Evolutionary conservation across 2,888 invertebrate species (phyloP), one percentile per base, ranked within the genome.

Genomic region (Poecilus cupreus): DNA sequence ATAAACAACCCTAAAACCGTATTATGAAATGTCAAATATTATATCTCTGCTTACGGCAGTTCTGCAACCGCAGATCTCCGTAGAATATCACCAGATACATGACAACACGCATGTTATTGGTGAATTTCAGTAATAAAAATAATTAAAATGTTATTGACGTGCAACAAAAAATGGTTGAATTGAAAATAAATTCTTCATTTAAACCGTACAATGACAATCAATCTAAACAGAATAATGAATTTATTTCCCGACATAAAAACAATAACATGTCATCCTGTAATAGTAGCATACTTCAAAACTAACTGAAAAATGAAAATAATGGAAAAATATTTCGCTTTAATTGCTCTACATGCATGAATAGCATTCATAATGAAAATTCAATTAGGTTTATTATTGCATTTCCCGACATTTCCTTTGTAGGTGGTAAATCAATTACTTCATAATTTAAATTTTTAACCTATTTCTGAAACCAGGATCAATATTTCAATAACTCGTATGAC

Each of bases 341-440:
- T 16, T 51, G 51, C 20, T 13, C 60, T 3, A 32, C 13, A 24
- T 24, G 60, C 54, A 54, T 54, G 60, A 68, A 18, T 68, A 11
- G 18, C 64, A 16, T 64, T 32, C 10, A 68, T 37, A 37, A 68
- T 37, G 1, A 37, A 68, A 37, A 37, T 68, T 37, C 64, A 32
- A 37, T 68, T 68, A 37, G 20, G 64, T 37, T 18, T 37, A 37
- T 37, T 37, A 68, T 68, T 68, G 37, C 32, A 68, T 68, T 32
- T 32, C 6, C 32, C 32, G 8, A 32, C 32, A 32, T 32, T 68
- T 68, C 64, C 64, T 39, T 68, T 68, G 64, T 46, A 13, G n/a
- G 46, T 37, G 64, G 37, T 16, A 68, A 68, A 5, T 5, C 64
- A 37, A 68, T 68, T 32, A 68, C 64, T 37, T 68, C 16, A 16